phyloP scores from a whole-genome alignment of 2,888 invertebrate genomes.

The Portevinia maculata region DNA sequence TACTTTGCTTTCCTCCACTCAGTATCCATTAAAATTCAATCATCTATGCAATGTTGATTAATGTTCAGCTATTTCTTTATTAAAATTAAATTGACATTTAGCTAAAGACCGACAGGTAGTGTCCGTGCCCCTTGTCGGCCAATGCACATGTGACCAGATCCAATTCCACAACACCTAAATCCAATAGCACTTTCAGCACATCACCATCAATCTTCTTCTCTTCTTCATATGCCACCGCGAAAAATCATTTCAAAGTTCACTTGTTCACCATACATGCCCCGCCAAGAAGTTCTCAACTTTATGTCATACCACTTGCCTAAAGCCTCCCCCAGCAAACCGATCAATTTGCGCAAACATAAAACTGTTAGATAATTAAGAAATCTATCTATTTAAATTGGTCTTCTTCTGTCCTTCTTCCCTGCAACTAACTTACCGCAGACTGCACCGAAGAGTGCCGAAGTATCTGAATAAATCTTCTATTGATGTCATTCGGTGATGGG shows the following conservation, averaged over 20 bases:
- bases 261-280: conserved; percentile 61
- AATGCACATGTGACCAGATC: conserved; percentile 51
- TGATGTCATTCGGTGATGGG: conserved; percentile 50
- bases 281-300: conserved; percentile 51
- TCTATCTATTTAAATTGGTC: conserved; percentile 67
- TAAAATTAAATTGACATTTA: conserved; percentile 65
- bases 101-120: conserved; percentile 31
- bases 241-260: conserved; percentile 64
- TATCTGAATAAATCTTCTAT: conserved; percentile 64
- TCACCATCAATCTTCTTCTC: conserved; percentile 54
- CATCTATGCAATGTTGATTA: background rate
- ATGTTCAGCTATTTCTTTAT: conserved; percentile 8
- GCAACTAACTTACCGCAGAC: conserved; percentile 4
- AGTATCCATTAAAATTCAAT: background rate
- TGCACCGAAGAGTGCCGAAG: conserved; percentile 37
- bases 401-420: background rate
- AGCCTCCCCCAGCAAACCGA: conserved; percentile 30
- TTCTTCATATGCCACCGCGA: conserved; percentile 16
- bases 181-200: conserved; percentile 46
- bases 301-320: conserved; percentile 15
- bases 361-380: conserved; percentile 73
- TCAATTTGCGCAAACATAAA: conserved; percentile 33
- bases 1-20: too few species aligned
- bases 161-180: conserved; percentile 62
- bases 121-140: conserved; percentile 14